These are phyloP conservation scores for Chironomus striatipennis DNA, from an alignment of 1,140 invertebrate genomes.

Conservation along the genomic window DNA sequence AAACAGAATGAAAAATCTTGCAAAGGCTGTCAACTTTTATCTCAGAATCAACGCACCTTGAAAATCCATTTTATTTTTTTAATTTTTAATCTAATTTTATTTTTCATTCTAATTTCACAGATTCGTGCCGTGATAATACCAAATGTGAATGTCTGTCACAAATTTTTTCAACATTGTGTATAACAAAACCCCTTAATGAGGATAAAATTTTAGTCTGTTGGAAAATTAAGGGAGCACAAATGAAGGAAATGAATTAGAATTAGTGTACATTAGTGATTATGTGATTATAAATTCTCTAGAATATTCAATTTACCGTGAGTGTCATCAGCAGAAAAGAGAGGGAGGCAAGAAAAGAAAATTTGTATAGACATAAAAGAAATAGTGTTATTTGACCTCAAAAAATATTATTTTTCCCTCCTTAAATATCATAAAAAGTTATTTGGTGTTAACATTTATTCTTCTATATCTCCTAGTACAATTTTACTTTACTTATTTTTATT, in stretches of 20 bases:
- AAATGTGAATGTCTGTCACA: conserved; percentile 4
- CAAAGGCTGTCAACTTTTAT: no score
- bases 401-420: no score
- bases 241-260: neutral
- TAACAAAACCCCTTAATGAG: no score
- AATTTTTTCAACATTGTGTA: neutral
- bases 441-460: neutral
- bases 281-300: neutral
- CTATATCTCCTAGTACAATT: no score
- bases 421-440: neutral
- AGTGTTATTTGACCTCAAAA: neutral
- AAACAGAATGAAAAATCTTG: no score
- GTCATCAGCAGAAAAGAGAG: neutral
- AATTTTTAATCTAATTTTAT: no score
- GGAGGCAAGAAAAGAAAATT: neutral
- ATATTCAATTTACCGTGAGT: neutral
- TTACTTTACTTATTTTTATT: no score
- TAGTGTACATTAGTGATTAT: neutral
- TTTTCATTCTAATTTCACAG: no score
- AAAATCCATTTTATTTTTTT: no score
- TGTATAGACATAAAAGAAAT: neutral
- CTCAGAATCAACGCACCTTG: no score
- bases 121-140: neutral
- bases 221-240: no score
- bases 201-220: no score